phyloP scores from a whole-genome alignment of 2,888 invertebrate genomes.

The Phania funesta region DNA sequence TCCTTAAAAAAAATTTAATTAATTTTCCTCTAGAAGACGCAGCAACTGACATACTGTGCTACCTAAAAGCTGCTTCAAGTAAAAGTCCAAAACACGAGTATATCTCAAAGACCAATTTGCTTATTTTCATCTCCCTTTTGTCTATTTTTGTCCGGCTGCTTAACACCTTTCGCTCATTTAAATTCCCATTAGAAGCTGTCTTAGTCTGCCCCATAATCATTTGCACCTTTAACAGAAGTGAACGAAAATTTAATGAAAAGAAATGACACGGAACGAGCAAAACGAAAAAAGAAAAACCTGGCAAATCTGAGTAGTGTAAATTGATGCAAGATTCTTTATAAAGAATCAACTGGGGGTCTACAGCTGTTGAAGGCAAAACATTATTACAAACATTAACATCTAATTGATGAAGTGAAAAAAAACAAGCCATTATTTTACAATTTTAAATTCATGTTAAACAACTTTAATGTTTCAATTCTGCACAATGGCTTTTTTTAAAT shows the following conservation, averaged over 20 bases:
- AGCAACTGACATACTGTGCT: no score
- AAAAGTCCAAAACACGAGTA: neutral
- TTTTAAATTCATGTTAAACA: no score
- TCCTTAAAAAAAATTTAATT: no score
- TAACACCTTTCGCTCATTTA: neutral
- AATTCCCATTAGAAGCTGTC: neutral
- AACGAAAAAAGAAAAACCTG: neutral
- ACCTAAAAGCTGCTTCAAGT: no score
- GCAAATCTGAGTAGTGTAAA: neutral
- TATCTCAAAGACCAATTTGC: neutral
- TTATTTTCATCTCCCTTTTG: neutral
- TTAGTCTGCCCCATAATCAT: neutral
- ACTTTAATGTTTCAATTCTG: neutral
- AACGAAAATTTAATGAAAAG: neutral
- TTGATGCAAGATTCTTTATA: neutral
- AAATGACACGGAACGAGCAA: neutral
- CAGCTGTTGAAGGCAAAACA: neutral
- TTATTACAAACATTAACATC: neutral
- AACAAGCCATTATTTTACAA: neutral
- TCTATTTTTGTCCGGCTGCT: neutral
- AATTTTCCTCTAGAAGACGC: no score
- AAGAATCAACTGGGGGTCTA: neutral
- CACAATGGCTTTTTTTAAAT: no score
- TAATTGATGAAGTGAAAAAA: neutral
- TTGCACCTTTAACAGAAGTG: neutral